Evolutionary conservation across 2,113 vertebrate genomes (phyloP).

Genomic region (Aptenodytes forsteri): DNA sequence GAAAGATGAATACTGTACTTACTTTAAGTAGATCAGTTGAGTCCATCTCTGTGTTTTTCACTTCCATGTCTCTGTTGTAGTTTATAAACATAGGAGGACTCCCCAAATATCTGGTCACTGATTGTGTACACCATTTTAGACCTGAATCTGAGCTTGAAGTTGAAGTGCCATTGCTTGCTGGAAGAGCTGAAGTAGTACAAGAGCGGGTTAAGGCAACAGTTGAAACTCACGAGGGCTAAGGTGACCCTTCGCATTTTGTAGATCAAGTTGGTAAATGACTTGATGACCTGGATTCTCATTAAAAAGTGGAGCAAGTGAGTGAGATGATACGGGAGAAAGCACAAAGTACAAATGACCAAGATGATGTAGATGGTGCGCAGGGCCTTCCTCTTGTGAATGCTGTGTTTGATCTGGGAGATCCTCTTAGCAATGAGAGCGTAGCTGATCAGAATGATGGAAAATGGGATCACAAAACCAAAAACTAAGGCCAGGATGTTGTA

Average conservation of each 20-base stretch:
- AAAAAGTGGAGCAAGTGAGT: conserved; percentile 78
- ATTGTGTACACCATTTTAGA: conserved; percentile 63
- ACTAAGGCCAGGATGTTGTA: conserved; percentile 67
- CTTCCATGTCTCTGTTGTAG: accelerated
- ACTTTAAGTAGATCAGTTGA: not conserved
- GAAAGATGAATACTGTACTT: not conserved
- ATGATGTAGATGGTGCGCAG: conserved; percentile 75
- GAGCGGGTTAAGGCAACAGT: conserved; percentile 83
- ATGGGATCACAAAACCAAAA: conserved; percentile 76
- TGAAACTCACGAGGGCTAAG: conserved; percentile 74
- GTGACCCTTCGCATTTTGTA: conserved; percentile 70
- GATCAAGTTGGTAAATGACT: not conserved
- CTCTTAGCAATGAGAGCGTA: conserved; percentile 73
- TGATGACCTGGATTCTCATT: conserved; percentile 34
- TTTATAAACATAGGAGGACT: not conserved
- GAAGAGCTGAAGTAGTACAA: conserved; percentile 78
- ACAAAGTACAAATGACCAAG: conserved; percentile 80
- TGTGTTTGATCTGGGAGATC: conserved; percentile 46
- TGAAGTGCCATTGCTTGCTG: conserved; percentile 57
- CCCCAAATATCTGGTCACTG: not conserved
- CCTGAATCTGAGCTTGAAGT: not conserved
- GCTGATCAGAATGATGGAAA: conserved; percentile 70
- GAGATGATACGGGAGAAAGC: conserved; percentile 79
- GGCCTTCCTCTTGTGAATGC: conserved; percentile 64
- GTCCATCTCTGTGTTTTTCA: accelerated